Percentiles rank a stretch among this genome's conserved stretches.
Evolutionary conservation across 53 echinoderm and acorn worm genomes (phyloP).

Genomic region (Arbacia lixula): DNA sequence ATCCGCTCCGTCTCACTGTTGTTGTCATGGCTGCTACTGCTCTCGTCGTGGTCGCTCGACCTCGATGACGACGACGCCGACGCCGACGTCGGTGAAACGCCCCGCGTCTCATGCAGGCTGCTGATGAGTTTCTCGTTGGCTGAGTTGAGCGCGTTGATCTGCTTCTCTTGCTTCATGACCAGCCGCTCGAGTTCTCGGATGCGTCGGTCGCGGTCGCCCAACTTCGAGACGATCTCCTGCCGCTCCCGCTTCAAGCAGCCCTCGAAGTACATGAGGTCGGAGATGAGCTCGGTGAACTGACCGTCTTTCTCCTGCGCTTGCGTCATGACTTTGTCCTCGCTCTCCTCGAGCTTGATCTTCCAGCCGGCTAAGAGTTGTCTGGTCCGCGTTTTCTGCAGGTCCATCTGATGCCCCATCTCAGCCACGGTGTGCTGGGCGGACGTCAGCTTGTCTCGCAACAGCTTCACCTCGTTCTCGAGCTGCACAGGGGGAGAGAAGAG

Average conservation of each 20-base stretch:
- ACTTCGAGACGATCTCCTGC: constrained; percentile 58
- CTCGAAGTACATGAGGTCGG: constrained; percentile 89
- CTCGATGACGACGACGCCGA: constrained; percentile 46
- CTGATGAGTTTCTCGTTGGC: constrained; percentile 84
- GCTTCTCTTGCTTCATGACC: constrained; percentile 74
- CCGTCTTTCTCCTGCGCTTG: constrained; percentile 83
- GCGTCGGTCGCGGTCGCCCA: constrained; percentile 56
- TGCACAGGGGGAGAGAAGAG: constrained; percentile 19
- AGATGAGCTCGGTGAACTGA: constrained; percentile 80
- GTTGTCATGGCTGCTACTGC: constrained; percentile 1
- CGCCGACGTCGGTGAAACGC: background rate
- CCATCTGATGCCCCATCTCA: constrained; percentile 76
- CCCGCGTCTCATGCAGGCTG: constrained; percentile 71
- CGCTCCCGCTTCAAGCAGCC: constrained; percentile 76
- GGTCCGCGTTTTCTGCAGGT: constrained; percentile 77
- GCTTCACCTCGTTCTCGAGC: constrained; percentile 77
- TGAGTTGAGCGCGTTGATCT: constrained; percentile 86
- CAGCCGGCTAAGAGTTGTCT: constrained; percentile 92
- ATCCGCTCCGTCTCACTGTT: constrained; percentile 12
- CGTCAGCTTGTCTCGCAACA: constrained; percentile 71
- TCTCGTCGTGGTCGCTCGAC: constrained; percentile 34
- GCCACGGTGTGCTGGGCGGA: constrained; percentile 66
- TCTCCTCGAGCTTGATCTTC: constrained; percentile 80
- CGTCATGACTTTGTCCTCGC: constrained; percentile 76
- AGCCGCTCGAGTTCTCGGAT: constrained; percentile 76